These are phyloP conservation scores for Aphelinus atriplicis DNA, from an alignment of 1,140 invertebrate species.

Conservation along the genomic window DNA sequence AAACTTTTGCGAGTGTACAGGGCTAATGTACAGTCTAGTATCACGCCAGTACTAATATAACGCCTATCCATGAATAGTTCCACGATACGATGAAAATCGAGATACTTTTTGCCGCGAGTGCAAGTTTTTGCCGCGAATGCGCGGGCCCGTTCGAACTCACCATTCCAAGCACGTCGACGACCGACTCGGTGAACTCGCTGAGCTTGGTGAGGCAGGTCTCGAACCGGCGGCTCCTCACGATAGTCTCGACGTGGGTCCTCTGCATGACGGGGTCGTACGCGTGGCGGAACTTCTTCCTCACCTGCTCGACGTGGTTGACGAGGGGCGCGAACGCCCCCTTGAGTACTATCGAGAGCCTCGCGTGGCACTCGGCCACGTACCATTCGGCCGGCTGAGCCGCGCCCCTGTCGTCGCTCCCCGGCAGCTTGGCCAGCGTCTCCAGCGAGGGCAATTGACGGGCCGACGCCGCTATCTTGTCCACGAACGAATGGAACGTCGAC, in stretches of 20 bases:
- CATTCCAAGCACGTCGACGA: conserved; percentile 8
- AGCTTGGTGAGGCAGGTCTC: conserved; percentile 6
- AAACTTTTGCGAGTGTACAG: no score
- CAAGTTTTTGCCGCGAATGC: no score
- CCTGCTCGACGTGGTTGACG: conserved; percentile 52
- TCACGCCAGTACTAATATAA: background rate
- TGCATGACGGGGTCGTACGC: conserved; percentile 58
- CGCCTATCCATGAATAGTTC: background rate
- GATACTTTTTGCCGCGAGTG: background rate
- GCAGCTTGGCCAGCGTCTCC: conserved; percentile 58
- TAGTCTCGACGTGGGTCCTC: conserved; percentile 1
- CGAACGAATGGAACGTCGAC: conserved; percentile 54
- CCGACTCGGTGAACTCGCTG: conserved; percentile 5
- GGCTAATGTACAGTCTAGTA: background rate
- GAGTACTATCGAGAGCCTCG: conserved; percentile 54
- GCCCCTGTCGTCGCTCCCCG: conserved; percentile 37
- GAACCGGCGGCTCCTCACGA: conserved; percentile 8
- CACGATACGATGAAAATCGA: background rate
- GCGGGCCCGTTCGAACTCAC: background rate
- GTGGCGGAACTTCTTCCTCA: conserved; percentile 55
- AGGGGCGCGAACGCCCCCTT: conserved; percentile 55
- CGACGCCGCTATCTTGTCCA: conserved; percentile 59
- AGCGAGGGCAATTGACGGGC: conserved; percentile 61
- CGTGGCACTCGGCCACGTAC: conserved; percentile 51
- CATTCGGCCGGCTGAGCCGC: conserved; percentile 43